phyloP scores from a whole-genome alignment of 2,888 invertebrate genomes.

The Sphaerophoria taeniata region DNA sequence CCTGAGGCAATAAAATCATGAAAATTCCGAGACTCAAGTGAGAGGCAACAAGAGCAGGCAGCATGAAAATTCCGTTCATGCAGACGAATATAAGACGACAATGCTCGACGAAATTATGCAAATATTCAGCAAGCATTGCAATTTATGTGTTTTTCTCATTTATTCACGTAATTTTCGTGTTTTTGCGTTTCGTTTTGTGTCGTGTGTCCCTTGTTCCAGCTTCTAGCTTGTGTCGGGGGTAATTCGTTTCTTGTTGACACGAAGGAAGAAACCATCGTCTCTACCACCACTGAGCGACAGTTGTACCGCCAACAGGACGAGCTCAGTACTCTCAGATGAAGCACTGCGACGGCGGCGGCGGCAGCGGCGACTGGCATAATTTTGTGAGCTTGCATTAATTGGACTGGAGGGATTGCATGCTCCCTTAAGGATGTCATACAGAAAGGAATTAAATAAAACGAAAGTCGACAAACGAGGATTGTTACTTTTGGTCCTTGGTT shows the following conservation, averaged over 20 bases:
- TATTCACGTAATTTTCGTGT: slow-evolving; percentile 73
- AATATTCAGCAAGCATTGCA: slow-evolving; percentile 73
- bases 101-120: slow-evolving; percentile 73
- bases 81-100: slow-evolving; percentile 35
- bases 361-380: slow-evolving; percentile 48
- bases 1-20: not conserved
- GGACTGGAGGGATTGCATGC: slow-evolving; percentile 56
- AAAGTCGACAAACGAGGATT: slow-evolving; percentile 11
- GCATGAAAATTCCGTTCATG: not conserved
- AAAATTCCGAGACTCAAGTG: not conserved
- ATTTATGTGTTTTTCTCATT: slow-evolving; percentile 71
- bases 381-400: slow-evolving; percentile 64
- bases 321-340: slow-evolving; percentile 6
- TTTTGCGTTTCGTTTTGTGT: slow-evolving; percentile 46
- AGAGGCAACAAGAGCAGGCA: not conserved
- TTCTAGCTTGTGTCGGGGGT: slow-evolving; percentile 29
- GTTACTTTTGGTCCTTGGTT: slow-evolving; percentile 9
- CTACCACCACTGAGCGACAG: too few relatives aligned
- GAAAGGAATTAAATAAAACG: slow-evolving; percentile 15
- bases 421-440: not conserved
- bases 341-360: not conserved
- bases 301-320: too few relatives aligned
- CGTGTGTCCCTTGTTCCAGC: not conserved
- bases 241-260: slow-evolving; percentile 71
- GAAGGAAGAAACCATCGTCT: slow-evolving; percentile 17